Evolutionary conservation across 2,888 invertebrate genomes (phyloP), one percentile per base, ranked within the genome.

Genomic region (Periphyllus acericola): DNA sequence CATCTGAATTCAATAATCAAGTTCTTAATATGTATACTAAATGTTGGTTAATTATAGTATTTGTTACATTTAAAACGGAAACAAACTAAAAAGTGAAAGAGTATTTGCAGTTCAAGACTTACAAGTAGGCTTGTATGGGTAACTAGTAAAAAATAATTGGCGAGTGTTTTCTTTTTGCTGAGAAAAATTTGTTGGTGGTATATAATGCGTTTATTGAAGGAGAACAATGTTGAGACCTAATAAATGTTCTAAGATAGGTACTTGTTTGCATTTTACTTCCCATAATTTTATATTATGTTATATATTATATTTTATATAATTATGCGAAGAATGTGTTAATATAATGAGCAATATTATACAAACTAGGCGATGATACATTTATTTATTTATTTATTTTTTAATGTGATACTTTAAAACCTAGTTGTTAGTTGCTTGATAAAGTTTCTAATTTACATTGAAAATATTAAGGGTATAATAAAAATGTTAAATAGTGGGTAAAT

Each of bases 311-410:
- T 46, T 46, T 14, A 14, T 46, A 14, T 46, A n/a, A n/a, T 46
- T 46, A 46, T 40, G n/a, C n/a, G 21, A 8, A 60, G n/a, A 32
- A 32, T 66, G 3, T 46, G 32, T 19, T 66, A 66, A 34, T 32
- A 85, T n/a, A 85, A 85, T 85, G 66, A 76, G 46, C 3, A n/a
- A 68, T 84, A 76, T 8, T 68, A 68, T 29, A 81, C 17, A 76
- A 66, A 66, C 75, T 60, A 83, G n/a, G 36, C 0, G 74, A 75
- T 36, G 36, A 29, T 82, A 66, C n/a, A 21, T 25, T 68, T 40
- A 32, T 66, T 80, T n/a, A 29, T 17, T n/a, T n/a, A 25, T 75
- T 60, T 74, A 36, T 32, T 83, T 83, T 66, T 83, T 40, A 66
- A 40, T 83, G 19, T 19, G 40, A 17, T 60, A 60, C 14, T 21